A percentile compares a stretch with the other conserved stretches of the same genome.
Conservation (phyloP, 2,888 invertebrate genomes). For the Embidobia sp. region DNA sequence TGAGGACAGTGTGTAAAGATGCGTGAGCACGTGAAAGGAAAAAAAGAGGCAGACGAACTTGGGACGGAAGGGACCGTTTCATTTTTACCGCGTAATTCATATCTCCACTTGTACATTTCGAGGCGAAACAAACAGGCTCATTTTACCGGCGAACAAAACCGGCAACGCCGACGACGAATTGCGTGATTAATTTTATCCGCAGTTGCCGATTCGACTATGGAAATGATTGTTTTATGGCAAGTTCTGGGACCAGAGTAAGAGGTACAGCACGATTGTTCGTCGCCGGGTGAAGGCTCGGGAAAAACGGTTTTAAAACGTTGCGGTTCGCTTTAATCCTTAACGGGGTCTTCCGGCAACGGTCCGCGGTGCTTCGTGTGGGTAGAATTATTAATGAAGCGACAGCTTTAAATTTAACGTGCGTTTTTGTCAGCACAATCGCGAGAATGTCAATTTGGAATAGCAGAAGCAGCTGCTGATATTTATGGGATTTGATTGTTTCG, state of each 20-base stretch:
- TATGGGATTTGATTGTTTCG: conserved; percentile 2
- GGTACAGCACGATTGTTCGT: conserved; percentile 4
- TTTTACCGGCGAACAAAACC: conserved; percentile 24
- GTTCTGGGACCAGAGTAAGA: conserved; percentile 13
- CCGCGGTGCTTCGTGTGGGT: conserved; percentile 22
- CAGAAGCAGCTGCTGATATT: background rate
- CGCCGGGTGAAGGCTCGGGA: conserved; percentile 3
- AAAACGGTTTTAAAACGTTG: conserved; percentile 30
- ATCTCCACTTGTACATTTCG: conserved; percentile 26
- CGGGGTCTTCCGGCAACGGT: conserved; percentile 21
- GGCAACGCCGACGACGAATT: conserved; percentile 28
- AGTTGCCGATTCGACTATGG: conserved; percentile 33
- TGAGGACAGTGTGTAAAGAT: conserved; percentile 42
- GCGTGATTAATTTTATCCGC: conserved; percentile 43
- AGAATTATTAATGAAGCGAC: conserved; percentile 43
- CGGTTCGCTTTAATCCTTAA: conserved; percentile 39
- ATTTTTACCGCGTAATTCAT: conserved; percentile 43
- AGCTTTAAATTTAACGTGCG: conserved; percentile 7
- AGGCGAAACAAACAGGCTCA: conserved; percentile 34
- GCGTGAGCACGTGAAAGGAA: conserved; percentile 11
- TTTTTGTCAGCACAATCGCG: conserved; percentile 18
- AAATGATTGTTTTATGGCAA: conserved; percentile 47
- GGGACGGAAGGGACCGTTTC: conserved; percentile 29
- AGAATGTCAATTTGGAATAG: conserved; percentile 7
- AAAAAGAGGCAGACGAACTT: too few species aligned